Evolutionary conservation across 2,797 vertebrate genomes (phyloP).

Genomic region (Cygnus olor): DNA sequence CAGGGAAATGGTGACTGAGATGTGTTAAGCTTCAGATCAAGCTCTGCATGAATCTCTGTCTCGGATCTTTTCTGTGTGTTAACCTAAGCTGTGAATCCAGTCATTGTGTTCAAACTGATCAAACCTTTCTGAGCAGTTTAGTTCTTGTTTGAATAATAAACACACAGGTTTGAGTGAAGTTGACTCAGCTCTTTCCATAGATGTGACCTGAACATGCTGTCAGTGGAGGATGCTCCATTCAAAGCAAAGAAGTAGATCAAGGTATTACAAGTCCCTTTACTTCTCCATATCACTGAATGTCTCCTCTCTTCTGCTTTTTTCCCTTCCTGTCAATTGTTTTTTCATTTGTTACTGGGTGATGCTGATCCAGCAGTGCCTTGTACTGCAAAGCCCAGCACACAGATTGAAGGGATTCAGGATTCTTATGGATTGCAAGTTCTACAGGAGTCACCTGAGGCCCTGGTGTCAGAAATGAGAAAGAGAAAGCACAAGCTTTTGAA

Average conservation of each 20-base stretch:
- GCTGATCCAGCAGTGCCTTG: not conserved
- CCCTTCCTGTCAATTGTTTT: accelerated
- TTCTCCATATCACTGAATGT: not conserved
- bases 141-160: not conserved
- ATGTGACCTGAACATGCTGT: not conserved
- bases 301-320: not conserved
- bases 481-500: not conserved
- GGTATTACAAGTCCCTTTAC: not conserved
- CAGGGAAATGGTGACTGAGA: not conserved
- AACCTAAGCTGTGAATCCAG: not conserved
- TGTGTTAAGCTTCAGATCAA: not conserved
- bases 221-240: not conserved
- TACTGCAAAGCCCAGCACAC: not conserved
- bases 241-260: not conserved
- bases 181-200: not conserved
- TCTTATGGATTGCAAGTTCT: not conserved
- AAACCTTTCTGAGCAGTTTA: not conserved
- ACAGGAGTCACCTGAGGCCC: not conserved
- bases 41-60: not conserved
- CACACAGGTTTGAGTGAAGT: not conserved
- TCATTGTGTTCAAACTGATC: not conserved
- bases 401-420: not conserved
- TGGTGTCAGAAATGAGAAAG: no score
- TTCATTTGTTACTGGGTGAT: not conserved
- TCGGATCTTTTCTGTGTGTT: not conserved